phyloP scores from a whole-genome alignment of 2,888 invertebrate genomes.

The Yponomeuta sedellus region DNA sequence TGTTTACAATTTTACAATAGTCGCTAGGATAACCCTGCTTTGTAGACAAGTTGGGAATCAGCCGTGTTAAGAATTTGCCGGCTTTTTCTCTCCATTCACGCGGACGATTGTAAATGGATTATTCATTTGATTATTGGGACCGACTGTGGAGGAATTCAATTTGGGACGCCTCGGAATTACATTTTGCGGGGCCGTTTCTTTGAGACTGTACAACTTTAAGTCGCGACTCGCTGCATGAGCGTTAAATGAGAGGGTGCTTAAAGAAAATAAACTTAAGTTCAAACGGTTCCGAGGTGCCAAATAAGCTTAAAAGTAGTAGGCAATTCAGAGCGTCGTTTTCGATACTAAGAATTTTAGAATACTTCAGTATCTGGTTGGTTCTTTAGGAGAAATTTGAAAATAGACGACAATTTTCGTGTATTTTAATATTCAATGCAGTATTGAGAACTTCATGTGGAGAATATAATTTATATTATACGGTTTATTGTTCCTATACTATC shows the following conservation, averaged over 20 bases:
- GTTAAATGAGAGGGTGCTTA: too few relatives aligned
- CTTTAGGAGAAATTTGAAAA: too few relatives aligned
- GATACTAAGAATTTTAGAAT: too few relatives aligned
- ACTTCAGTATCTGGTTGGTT: too few relatives aligned
- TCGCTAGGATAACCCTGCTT: not conserved
- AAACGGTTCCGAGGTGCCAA: not conserved
- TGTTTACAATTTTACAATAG: not conserved
- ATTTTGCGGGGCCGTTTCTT: constrained; percentile 51
- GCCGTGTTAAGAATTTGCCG: not conserved
- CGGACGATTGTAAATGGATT: constrained; percentile 54
- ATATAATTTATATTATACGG: too few relatives aligned
- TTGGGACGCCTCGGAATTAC: constrained; percentile 57
- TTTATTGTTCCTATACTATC: too few relatives aligned
- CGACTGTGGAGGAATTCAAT: constrained; percentile 65
- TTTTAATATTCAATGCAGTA: too few relatives aligned
- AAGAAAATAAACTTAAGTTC: not conserved
- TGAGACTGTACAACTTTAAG: constrained; percentile 54
- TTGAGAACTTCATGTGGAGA: too few relatives aligned
- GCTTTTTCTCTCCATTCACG: constrained; percentile 29
- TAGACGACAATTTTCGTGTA: too few relatives aligned
- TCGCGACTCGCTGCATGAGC: not conserved
- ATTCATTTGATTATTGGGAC: constrained; percentile 66
- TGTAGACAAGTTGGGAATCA: not conserved
- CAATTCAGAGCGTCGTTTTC: too few relatives aligned
- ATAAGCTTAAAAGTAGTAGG: not conserved